Conservation (phyloP, 2,113 vertebrate species). For the Corythaixoides concolor region DNA sequence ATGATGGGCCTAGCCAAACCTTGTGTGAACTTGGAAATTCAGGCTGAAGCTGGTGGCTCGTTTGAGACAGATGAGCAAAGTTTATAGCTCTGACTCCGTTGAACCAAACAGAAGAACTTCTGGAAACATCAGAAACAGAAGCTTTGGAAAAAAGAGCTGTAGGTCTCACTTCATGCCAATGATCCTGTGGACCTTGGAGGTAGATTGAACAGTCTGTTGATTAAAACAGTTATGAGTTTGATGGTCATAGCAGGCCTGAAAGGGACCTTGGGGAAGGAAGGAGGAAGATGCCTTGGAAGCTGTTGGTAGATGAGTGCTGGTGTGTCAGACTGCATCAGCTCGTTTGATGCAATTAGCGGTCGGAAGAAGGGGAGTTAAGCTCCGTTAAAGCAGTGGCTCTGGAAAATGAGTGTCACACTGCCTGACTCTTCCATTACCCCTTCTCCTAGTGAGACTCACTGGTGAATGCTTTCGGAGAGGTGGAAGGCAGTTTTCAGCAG, state of each 20-base stretch:
- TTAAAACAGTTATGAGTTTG: background rate
- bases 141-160: background rate
- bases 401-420: background rate
- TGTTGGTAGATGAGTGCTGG: background rate
- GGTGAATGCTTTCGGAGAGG: background rate
- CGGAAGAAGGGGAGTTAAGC: background rate
- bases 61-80: background rate
- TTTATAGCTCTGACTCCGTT: background rate
- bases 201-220: background rate
- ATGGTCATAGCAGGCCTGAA: background rate
- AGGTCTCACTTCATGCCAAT: background rate
- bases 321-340: rapidly evolving
- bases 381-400: background rate
- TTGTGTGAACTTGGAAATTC: background rate
- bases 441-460: background rate
- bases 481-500: background rate
- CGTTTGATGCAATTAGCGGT: background rate
- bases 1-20: background rate
- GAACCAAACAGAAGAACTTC: background rate
- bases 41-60: background rate
- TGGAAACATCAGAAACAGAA: background rate
- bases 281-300: background rate
- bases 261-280: background rate
- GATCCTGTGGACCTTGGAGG: background rate
- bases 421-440: rapidly evolving